Conservation (phyloP, 2,797 vertebrate species). For the Pelochelys cantorii region DNA sequence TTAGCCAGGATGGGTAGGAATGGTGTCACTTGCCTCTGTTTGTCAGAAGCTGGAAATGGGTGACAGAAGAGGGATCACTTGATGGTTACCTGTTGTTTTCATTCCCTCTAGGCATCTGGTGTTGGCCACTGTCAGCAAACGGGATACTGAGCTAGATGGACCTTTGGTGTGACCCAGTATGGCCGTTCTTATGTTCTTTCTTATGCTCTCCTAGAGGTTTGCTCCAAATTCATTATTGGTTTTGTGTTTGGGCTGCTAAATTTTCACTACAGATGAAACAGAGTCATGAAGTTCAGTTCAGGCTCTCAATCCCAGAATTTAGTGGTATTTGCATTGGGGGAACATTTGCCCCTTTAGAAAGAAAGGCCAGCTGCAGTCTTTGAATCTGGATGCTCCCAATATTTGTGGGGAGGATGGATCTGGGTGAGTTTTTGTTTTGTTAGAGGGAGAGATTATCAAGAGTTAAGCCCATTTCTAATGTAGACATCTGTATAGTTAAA, state of each 20-base stretch:
- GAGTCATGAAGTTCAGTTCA: neutral
- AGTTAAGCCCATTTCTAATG: neutral
- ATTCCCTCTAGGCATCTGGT: too few relatives aligned
- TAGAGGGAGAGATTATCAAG: accelerated
- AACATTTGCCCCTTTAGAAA: neutral
- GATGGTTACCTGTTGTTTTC: too few relatives aligned
- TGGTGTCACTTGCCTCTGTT: too few relatives aligned
- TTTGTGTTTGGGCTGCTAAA: neutral
- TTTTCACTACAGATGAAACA: neutral
- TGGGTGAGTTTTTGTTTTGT: neutral
- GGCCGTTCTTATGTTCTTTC: too few relatives aligned
- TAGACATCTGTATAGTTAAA: neutral
- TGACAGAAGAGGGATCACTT: too few relatives aligned
- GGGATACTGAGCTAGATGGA: too few relatives aligned
- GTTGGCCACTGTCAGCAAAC: too few relatives aligned
- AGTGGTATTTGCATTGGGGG: neutral
- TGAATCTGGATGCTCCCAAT: neutral
- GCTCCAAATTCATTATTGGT: neutral
- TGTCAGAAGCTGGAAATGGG: too few relatives aligned
- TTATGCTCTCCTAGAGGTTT: neutral
- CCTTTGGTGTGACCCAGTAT: too few relatives aligned
- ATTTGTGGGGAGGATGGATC: neutral
- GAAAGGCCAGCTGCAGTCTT: neutral
- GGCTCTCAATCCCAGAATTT: neutral
- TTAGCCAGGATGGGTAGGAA: too few relatives aligned